Evolutionary conservation across 2,113 vertebrate species (phyloP).

Genomic region (Ornithorhynchus anatinus): DNA sequence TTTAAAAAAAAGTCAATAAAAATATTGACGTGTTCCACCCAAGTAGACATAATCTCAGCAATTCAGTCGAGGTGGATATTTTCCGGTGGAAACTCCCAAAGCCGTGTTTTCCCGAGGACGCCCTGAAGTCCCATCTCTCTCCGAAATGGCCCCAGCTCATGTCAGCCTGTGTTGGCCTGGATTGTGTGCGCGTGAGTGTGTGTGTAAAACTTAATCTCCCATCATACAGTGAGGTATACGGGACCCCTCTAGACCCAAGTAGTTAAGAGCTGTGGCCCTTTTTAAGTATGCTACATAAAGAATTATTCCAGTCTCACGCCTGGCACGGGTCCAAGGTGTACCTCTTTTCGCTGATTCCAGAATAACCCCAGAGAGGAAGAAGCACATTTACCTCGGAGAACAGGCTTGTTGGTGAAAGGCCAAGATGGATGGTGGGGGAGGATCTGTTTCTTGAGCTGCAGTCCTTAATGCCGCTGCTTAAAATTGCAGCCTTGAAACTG

Average conservation of each 20-base stretch:
- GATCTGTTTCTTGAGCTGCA: constrained; percentile 12
- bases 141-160: neutral
- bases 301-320: neutral
- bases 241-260: constrained; percentile 22
- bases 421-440: constrained; percentile 42
- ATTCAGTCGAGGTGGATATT: neutral
- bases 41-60: neutral
- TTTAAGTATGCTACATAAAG: neutral
- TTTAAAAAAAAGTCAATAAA: neutral
- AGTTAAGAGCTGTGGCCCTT: neutral
- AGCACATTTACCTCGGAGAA: constrained; percentile 23
- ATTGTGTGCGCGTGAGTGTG: too few species aligned
- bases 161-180: neutral
- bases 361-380: neutral
- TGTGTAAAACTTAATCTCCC: neutral
- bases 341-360: neutral
- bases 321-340: accelerated
- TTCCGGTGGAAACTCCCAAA: neutral
- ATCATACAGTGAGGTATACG: neutral
- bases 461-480: constrained; percentile 33
- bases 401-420: constrained; percentile 17
- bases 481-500: neutral
- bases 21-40: neutral
- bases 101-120: neutral
- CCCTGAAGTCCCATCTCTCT: neutral